Evolutionary conservation across 2,797 vertebrate species (phyloP), one percentile per base, ranked within the genome.

Genomic region (Brachymystax lenok): DNA sequence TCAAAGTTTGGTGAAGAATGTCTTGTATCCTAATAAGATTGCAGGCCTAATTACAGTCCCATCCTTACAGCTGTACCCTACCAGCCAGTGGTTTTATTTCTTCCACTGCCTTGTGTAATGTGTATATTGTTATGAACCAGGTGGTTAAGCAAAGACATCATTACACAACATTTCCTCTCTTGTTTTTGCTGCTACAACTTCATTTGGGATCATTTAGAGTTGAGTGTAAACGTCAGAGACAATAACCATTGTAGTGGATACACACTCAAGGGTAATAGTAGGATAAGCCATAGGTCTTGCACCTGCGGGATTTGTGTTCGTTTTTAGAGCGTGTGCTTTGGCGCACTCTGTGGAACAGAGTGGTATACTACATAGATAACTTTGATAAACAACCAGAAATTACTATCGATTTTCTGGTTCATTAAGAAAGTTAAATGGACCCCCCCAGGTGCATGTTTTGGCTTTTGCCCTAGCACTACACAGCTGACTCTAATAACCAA

Each of bases 241-340:
- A 95, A 95, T 95, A 80, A 91, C 92, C 84, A 94, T 94, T 94
- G 93, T 95, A 81, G 78, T 64, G 75, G 71, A 79, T 71, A 77
- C 80, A 83, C 74, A 80, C 71, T 17, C 75, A 73, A 68, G 77
- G 74, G 76, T 75, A 71, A 77, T 77, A 30, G 51, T 71, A 24
- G 73, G 82, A 77, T 74, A 64, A 51, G n/a, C 74, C 70, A 71
- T 46, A 46, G 2, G 40, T 33, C 74, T 77, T 77, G 87, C 93
- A 94, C 90, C 93, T 93, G 40, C 12, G 93, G 84, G 82, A 82
- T 75, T 77, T 76, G 74, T 82, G 2, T 66, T 46, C 61, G 50
- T 24, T 24, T n/a, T 80, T 40, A 12, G 40, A 3, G 71, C 56
- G 73, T 5, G 6, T 63, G 74, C 8, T 35, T 74, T 74, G 74